A percentile compares a stretch with the other conserved stretches of the same genome.
Conservation (phyloP, 1,140 invertebrate species). For the Vollenhovia emeryi region DNA sequence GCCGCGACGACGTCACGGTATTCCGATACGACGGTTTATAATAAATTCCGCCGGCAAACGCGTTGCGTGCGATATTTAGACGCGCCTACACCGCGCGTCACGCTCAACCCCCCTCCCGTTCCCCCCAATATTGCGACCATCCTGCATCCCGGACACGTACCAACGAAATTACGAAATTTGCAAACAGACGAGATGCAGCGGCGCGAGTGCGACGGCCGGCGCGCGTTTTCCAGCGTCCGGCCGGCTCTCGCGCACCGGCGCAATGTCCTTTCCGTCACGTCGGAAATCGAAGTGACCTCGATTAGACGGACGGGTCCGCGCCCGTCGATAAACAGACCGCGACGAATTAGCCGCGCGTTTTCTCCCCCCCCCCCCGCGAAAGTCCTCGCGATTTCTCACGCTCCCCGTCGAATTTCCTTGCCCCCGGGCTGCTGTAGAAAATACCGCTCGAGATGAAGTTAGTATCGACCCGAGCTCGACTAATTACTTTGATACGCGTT, state of each 20-base stretch:
- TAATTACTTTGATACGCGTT: conserved; percentile 65
- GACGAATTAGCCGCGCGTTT: background rate
- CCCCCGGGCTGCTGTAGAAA: conserved; percentile 22
- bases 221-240: conserved; percentile 12
- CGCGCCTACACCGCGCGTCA: conserved; percentile 35
- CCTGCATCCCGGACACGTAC: conserved; percentile 45
- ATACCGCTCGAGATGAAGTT: conserved; percentile 46
- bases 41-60: conserved; percentile 48
- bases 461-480: conserved; percentile 50
- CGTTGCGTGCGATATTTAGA: conserved; percentile 58
- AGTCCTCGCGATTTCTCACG: background rate
- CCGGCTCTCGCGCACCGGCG: background rate
- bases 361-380: no score
- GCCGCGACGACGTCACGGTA: conserved; percentile 15
- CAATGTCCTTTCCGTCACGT: background rate
- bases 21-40: conserved; percentile 45
- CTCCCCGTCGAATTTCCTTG: conserved; percentile 18
- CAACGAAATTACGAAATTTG: conserved; percentile 60
- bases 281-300: background rate
- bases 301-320: conserved; percentile 15
- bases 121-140: conserved; percentile 37
- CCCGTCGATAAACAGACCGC: background rate
- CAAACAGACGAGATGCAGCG: conserved; percentile 55
- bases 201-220: background rate
- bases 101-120: background rate